Conservation (phyloP, 2,797 vertebrate species). For the Sparidentex hasta region DNA sequence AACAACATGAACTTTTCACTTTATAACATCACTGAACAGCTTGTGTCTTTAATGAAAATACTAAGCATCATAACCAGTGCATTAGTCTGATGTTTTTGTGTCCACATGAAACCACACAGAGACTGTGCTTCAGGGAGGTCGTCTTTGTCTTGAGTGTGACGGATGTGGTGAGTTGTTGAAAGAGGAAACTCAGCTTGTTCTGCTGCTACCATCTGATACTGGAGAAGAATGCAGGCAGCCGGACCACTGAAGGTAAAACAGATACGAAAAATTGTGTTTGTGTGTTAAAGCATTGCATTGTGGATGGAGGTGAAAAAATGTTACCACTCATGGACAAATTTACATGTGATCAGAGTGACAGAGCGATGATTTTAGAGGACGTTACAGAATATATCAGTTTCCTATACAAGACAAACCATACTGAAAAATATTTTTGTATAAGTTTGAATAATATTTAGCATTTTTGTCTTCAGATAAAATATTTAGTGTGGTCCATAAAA, state of each 20-base stretch:
- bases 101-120: constrained; percentile 41
- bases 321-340: too few species aligned
- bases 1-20: too few species aligned
- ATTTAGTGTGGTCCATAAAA: too few species aligned
- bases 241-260: constrained; percentile 62
- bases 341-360: background rate
- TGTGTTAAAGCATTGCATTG: background rate
- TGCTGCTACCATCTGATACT: constrained; percentile 2
- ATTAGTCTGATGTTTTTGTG: background rate
- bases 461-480: background rate
- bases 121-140: background rate
- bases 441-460: background rate
- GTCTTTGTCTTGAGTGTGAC: constrained; percentile 1
- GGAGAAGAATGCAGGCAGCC: constrained; percentile 54
- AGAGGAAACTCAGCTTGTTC: constrained; percentile 59
- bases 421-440: too few species aligned
- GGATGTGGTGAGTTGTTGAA: constrained; percentile 68
- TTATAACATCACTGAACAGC: background rate
- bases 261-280: background rate
- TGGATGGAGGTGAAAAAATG: background rate
- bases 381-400: background rate
- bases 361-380: background rate
- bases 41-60: background rate
- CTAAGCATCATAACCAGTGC: background rate
- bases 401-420: too few species aligned